Conservation (phyloP, 2,113 vertebrate genomes). For the Pongo pygmaeus region DNA sequence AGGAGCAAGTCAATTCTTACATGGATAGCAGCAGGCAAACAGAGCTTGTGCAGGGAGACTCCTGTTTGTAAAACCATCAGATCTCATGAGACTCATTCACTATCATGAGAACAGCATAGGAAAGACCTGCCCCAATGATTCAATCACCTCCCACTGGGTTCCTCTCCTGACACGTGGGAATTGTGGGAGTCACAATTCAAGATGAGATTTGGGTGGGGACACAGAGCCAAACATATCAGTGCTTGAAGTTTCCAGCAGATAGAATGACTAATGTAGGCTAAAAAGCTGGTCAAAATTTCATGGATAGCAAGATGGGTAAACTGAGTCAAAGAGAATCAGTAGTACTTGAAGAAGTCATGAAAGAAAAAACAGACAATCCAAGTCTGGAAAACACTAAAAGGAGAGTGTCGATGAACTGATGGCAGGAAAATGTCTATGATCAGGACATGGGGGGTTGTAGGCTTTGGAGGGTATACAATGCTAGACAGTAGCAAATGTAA, state of each 20-base stretch:
- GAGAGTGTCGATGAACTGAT: rapidly evolving
- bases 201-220: no score
- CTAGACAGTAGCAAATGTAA: neutral
- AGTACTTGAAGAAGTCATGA: neutral
- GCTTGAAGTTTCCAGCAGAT: neutral
- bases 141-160: no score
- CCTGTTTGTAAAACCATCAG: no score
- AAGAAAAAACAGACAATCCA: neutral
- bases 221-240: neutral
- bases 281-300: neutral
- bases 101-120: no score
- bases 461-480: neutral
- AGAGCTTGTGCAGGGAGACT: no score
- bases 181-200: no score
- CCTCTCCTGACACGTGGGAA: no score
- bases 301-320: neutral
- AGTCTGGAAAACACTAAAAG: neutral
- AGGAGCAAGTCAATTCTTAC: no score
- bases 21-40: no score
- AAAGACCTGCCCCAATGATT: no score
- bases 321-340: neutral
- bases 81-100: no score
- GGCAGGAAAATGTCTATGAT: neutral
- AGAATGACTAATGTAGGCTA: neutral
- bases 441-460: neutral